Evolutionary conservation across 2,797 vertebrate genomes (phyloP).

Genomic region (Peromyscus attwateri): DNA sequence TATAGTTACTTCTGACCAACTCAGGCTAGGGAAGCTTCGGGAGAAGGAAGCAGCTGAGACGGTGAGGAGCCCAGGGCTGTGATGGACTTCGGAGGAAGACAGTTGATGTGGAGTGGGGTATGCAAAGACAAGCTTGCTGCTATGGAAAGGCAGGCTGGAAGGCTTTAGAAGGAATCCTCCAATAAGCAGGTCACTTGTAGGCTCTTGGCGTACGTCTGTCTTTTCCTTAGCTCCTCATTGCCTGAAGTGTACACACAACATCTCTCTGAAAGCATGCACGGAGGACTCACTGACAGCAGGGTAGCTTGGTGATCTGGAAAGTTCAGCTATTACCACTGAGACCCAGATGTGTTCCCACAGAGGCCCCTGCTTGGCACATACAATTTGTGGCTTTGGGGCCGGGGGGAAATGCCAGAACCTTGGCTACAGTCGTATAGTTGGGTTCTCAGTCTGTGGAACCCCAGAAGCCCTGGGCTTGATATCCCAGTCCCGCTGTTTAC

Average conservation of each 20-base stretch:
- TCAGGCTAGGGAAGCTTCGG: neutral
- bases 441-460: neutral
- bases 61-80: neutral
- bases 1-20: neutral
- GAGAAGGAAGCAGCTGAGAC: neutral
- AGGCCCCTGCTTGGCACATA: neutral
- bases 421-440: neutral
- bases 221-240: neutral
- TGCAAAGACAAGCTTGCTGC: neutral
- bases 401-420: neutral
- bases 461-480: neutral
- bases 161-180: neutral
- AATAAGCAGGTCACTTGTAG: neutral
- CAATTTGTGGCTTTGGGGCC: neutral
- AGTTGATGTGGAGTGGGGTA: neutral
- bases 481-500: neutral
- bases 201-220: rapidly evolving
- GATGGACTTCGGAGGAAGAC: neutral
- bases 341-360: neutral
- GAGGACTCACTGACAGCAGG: rapidly evolving
- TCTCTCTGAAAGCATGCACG: neutral
- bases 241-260: neutral
- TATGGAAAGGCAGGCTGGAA: neutral
- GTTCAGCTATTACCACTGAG: neutral
- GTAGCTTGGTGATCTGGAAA: neutral